These are phyloP conservation scores for Coranthus polyacanthus DNA, from an alignment of 2,797 vertebrate genomes.

Conservation along the genomic window DNA sequence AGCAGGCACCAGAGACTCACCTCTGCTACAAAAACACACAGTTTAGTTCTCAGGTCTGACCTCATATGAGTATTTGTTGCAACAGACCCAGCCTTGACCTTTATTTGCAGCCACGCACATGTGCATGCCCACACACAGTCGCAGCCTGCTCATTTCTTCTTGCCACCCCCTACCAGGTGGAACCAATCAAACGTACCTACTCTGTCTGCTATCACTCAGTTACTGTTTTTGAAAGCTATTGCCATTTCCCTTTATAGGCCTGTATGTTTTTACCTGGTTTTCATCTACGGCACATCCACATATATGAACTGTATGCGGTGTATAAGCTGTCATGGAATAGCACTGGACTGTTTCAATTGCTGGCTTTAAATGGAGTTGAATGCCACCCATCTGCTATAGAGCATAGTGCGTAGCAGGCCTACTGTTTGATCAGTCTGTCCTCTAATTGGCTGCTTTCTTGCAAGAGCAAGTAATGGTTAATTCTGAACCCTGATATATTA, in stretches of 20 bases:
- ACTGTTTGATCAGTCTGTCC: slow-evolving; percentile 66
- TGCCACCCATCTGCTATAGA: slow-evolving; percentile 21
- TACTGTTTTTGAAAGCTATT: slow-evolving; percentile 24
- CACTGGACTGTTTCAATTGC: slow-evolving; percentile 3
- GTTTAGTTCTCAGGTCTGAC: no score
- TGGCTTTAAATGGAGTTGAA: slow-evolving; percentile 21
- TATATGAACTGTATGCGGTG: slow-evolving; percentile 1
- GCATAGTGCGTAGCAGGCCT: slow-evolving; percentile 8
- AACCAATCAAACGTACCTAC: slow-evolving; percentile 53
- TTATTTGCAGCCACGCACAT: slow-evolving; percentile 10
- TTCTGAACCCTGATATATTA: slow-evolving; percentile 19
- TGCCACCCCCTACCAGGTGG: slow-evolving; percentile 54
- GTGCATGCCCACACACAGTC: not conserved
- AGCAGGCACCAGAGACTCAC: no score
- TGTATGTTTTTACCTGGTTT: slow-evolving; percentile 40
- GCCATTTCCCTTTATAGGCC: slow-evolving; percentile 6
- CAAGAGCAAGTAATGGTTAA: slow-evolving; percentile 53
- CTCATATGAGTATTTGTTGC: not conserved
- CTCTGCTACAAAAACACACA: no score
- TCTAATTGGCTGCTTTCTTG: slow-evolving; percentile 57
- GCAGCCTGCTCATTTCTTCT: slow-evolving; percentile 31
- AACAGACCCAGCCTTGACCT: slow-evolving; percentile 27
- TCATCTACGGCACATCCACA: slow-evolving; percentile 14
- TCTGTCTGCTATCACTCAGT: slow-evolving; percentile 33
- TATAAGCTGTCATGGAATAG: slow-evolving; percentile 7